phyloP scores from a whole-genome alignment of 2,888 invertebrate genomes.

The Pseudococcus viburni region DNA sequence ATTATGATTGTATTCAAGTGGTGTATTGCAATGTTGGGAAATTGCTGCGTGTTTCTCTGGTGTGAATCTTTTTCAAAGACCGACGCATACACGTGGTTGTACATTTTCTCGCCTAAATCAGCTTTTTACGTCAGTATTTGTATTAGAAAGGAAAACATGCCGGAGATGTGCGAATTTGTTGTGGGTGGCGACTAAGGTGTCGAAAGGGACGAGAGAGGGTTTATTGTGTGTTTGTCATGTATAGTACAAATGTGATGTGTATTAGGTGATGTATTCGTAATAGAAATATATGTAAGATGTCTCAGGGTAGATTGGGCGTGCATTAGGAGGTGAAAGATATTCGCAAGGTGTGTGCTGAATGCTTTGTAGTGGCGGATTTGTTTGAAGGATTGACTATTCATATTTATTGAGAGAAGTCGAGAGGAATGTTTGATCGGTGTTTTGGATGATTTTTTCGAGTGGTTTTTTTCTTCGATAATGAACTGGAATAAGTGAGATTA shows the following conservation, averaged over 20 bases:
- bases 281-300: neutral
- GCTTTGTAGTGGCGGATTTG: too few relatives aligned
- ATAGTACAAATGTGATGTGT: neutral
- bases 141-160: neutral
- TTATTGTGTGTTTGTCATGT: neutral
- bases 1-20: neutral
- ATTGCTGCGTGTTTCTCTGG: neutral
- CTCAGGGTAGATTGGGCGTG: neutral
- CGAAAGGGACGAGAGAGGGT: neutral
- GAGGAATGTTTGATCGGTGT: too few relatives aligned
- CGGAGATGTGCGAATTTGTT: neutral
- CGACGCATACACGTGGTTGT: conserved; percentile 15
- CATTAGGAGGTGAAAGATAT: too few relatives aligned
- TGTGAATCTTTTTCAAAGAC: neutral
- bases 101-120: neutral
- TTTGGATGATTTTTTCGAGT: too few relatives aligned
- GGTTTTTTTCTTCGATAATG: too few relatives aligned
- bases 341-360: too few relatives aligned
- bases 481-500: too few relatives aligned
- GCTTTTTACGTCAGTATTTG: conserved; percentile 1
- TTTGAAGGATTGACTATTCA: too few relatives aligned
- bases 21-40: neutral
- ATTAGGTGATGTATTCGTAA: neutral
- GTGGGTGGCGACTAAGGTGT: neutral
- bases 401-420: too few relatives aligned